Base-by-base conservation (phyloP, 2,113 vertebrate species). In the Thunnus thynnus region DNA sequence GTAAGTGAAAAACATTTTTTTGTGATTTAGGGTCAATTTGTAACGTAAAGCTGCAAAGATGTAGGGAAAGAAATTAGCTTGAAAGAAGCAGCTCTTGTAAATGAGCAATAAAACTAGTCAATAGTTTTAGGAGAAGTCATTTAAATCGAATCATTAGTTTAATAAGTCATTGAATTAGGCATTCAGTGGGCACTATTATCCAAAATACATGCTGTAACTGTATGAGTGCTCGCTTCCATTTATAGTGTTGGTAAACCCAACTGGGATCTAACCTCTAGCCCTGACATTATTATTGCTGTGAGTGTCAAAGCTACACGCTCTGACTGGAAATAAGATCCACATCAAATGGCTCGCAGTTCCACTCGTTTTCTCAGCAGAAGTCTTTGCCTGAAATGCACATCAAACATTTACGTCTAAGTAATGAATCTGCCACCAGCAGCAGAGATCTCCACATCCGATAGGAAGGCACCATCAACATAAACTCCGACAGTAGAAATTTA, bases 261-360 rank as follows among this genome's bases (percentile, higher is more conserved):
- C 36, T 64, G 47, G 71, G 58, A 76, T 71, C 32, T 54, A 74
- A 77, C 70, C 72, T 68, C 55, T 72, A 52, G 47, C 73, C 77
- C 52, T 65, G 47, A 62, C 76, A 13, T 48, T 74, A 74, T 71
- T 58, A 52, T 41, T 20, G 32, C 76, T 66, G n/a, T 3, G 48
- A 79, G 67, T 57, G 41, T 71, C 48, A 85, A n/a, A 65, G 65
- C 51, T 62, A 17, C 54, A 22, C 51, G 30, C 77, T 47, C 55
- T 51, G 61, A 71, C 81, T 82, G 66, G 54, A 72, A 69, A 84
- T 48, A 41, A 86, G 50, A 65, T 10, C 36, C 9, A 41, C 56
- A 83, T 80, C 46, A 74, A 63, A 69, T 69, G 20, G 41, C 54
- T 82, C 68, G 70, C 54, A 41, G 18, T 44, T 71, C 56, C 18